These are phyloP conservation scores for Hirtodrosophila trivittata DNA, from an alignment of 2,888 invertebrate genomes.

Conservation along the genomic window DNA sequence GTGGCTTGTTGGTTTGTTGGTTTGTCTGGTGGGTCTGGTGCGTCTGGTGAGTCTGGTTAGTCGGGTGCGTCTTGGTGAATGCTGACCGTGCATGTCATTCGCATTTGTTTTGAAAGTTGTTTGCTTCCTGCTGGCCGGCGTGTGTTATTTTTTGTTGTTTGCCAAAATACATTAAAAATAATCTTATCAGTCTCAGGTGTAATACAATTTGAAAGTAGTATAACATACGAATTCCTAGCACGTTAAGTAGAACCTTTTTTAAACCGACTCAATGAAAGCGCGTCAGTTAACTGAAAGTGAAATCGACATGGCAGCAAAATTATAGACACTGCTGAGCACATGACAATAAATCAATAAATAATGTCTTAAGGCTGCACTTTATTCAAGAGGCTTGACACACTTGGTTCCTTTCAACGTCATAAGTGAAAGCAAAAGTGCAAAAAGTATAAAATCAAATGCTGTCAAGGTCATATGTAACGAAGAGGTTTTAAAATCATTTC, in stretches of 20 bases:
- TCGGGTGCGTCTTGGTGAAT: slow-evolving; percentile 35
- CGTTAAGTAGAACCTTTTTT: slow-evolving; percentile 10
- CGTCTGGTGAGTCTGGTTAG: slow-evolving; percentile 8
- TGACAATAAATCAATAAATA: slow-evolving; percentile 38
- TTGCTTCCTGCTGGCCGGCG: slow-evolving; percentile 68
- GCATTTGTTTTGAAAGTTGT: slow-evolving; percentile 73
- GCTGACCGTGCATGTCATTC: slow-evolving; percentile 71
- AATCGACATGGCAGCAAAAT: slow-evolving; percentile 7
- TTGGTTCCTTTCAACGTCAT: slow-evolving; percentile 23
- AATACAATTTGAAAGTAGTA: neutral
- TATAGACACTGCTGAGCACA: neutral
- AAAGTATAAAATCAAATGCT: slow-evolving; percentile 14
- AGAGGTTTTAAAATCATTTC: too few species aligned
- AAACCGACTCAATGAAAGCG: slow-evolving; percentile 22
- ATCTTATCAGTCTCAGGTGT: neutral
- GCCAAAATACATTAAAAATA: slow-evolving; percentile 32
- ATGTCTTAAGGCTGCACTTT: slow-evolving; percentile 10
- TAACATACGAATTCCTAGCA: slow-evolving; percentile 6
- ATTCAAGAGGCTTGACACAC: slow-evolving; percentile 41
- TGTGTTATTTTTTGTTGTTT: slow-evolving; percentile 16
- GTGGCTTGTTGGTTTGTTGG: slow-evolving; percentile 9
- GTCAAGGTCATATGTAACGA: slow-evolving; percentile 27
- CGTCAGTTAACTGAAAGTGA: slow-evolving; percentile 33
- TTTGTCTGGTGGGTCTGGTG: slow-evolving; percentile 1
- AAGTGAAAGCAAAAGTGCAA: slow-evolving; percentile 17